phyloP scores from a whole-genome alignment of 2,797 vertebrate species.

The Muscicapa striata region DNA sequence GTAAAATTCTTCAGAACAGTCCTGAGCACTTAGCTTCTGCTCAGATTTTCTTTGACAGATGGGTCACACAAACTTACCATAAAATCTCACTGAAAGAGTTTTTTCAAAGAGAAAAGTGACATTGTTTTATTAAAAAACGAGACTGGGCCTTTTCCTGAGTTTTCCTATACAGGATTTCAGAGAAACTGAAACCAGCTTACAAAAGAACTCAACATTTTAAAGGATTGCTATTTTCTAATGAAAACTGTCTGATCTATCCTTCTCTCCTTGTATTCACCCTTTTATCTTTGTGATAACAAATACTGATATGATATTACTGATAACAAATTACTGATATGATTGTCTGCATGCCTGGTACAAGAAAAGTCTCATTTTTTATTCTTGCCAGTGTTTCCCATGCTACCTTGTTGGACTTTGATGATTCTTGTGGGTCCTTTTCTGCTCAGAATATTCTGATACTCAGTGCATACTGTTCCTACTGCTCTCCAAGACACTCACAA shows the following conservation, averaged over 20 bases:
- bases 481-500: not conserved
- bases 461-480: not conserved
- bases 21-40: not conserved
- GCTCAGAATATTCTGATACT: not conserved
- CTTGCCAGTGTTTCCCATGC: not conserved
- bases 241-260: not conserved
- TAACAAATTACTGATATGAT: not conserved
- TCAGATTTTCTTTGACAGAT: not conserved
- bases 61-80: not conserved
- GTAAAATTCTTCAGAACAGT: not conserved
- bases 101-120: not conserved
- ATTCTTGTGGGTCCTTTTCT: not conserved
- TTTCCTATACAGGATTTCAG: not conserved
- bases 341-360: not conserved
- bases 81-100: not conserved
- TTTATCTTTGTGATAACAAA: not conserved
- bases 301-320: not conserved
- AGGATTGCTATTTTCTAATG: not conserved
- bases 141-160: not conserved
- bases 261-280: not conserved
- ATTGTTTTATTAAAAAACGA: not conserved
- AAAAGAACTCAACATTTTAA: not conserved
- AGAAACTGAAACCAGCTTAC: not conserved
- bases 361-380: not conserved
- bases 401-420: not conserved